Base-by-base conservation (phyloP, 1,140 invertebrate genomes). In the Micrasema minimum region DNA sequence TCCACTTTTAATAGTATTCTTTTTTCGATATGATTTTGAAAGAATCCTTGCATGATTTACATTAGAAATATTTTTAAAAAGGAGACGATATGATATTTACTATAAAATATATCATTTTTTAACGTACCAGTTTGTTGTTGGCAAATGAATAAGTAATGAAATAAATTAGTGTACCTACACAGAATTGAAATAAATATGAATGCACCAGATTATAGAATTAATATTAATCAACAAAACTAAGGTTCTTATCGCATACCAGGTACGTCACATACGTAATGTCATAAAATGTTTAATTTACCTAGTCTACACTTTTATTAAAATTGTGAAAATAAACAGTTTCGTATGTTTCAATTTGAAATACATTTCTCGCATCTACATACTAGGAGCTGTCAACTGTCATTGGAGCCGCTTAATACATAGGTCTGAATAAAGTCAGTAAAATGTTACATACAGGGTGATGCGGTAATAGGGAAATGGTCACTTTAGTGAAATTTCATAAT, bases 181-280 rank as follows among this genome's bases (percentile, higher is more conserved):
- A n/a, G 22, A 41, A 45, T 45, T 46, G 22, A 46, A 64, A 59
- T 59, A 41, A 22, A 22, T 38, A 59, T 22, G 26, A 37, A 59
- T 59, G 23, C 18, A 41, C 55, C 35, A 23, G 35, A 23, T 59
- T 46, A 46, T 31, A n/a, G 59, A 64, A 64, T 26, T 64, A 64
- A 64, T 26, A 46, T 41, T 64, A 64, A 45, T 46, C n/a, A 64
- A 64, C 23, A 64, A 20, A 64, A 26, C 22, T 64, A 64, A 18
- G 55, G 55, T 38, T 22, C 55, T 59, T 64, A 64, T 61, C 26
- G 31, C 23, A 64, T 46, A 64, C 41, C 59, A 64, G 59, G 59
- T 64, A 64, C 59, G 18, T 64, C 59, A 64, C 45, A 64, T 46
- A 61, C 18, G n/a, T 64, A 64, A 45, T 64, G 59, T 64, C 59